Percentiles rank a stretch among this genome's conserved stretches.
These are phyloP conservation scores for Folsomia manolachei DNA, from an alignment of 2,888 invertebrate genomes.

Conservation along the genomic window DNA sequence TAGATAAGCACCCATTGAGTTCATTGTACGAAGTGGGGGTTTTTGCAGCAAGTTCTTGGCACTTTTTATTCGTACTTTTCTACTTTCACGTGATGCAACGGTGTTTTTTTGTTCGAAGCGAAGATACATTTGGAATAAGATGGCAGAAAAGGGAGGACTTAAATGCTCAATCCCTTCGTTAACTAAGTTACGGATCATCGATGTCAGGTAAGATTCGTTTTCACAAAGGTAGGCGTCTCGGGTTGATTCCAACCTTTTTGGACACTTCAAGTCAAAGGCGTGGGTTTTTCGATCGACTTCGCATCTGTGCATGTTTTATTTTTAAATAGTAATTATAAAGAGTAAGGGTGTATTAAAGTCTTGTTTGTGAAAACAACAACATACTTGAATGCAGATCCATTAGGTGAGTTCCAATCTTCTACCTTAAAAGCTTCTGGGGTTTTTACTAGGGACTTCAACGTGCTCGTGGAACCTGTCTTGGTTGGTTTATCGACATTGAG, in stretches of 20 bases:
- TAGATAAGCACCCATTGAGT: constrained; percentile 36
- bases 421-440: constrained; percentile 47
- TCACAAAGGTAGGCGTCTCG: constrained; percentile 13
- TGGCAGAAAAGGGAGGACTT: constrained; percentile 32
- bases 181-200: constrained; percentile 32
- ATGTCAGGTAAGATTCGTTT: constrained; percentile 29
- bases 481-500: background rate
- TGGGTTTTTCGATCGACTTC: background rate
- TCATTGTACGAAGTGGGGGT: constrained; percentile 46
- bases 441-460: background rate
- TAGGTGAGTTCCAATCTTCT: constrained; percentile 31
- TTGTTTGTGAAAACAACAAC: too few relatives aligned
- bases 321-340: too few relatives aligned
- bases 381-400: background rate
- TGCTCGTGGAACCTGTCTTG: too few relatives aligned
- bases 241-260: background rate
- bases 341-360: too few relatives aligned
- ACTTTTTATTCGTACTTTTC: constrained; percentile 34
- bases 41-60: constrained; percentile 41
- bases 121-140: constrained; percentile 42
- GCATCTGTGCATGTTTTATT: too few relatives aligned
- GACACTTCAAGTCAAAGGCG: background rate
- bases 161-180: constrained; percentile 33
- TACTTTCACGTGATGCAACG: background rate
- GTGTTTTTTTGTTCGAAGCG: constrained; percentile 42